A percentile compares a stretch with the other conserved stretches of the same genome.
Evolutionary conservation across 2,888 invertebrate species (phyloP).

Genomic region (Acanthosepion esculentum): DNA sequence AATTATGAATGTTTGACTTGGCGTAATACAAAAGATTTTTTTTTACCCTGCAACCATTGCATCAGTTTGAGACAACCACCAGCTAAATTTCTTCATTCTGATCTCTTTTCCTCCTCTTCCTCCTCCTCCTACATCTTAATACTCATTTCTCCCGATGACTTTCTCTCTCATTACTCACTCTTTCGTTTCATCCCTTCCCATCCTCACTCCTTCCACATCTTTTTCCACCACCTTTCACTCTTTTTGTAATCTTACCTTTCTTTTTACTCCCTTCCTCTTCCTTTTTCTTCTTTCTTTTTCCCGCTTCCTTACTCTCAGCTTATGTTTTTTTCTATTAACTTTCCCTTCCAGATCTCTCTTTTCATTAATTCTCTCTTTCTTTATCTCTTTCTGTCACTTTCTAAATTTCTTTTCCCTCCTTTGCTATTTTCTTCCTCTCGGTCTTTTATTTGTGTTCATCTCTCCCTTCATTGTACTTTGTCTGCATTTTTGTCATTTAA

Average conservation of each 20-base stretch:
- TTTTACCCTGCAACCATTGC: not conserved
- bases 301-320: not conserved
- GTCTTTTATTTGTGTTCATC: too few species aligned
- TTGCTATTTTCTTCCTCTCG: too few species aligned
- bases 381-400: not conserved
- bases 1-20: conserved; percentile 33
- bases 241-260: not conserved
- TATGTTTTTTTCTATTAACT: too few species aligned
- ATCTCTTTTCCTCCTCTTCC: not conserved
- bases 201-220: not conserved
- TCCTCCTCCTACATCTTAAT: not conserved
- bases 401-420: too few species aligned
- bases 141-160: not conserved
- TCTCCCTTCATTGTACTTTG: too few species aligned
- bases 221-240: not conserved
- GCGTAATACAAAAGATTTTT: conserved; percentile 18
- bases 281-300: not conserved
- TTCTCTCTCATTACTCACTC: not conserved
- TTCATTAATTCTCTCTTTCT: not conserved
- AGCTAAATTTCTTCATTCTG: not conserved
- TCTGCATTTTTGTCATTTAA: too few species aligned
- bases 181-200: not conserved
- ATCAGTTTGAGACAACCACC: not conserved
- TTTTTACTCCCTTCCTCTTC: not conserved
- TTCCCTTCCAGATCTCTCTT: not conserved